Conservation (phyloP, 2,797 vertebrate genomes). For the Odontamblyopus rebecca region DNA sequence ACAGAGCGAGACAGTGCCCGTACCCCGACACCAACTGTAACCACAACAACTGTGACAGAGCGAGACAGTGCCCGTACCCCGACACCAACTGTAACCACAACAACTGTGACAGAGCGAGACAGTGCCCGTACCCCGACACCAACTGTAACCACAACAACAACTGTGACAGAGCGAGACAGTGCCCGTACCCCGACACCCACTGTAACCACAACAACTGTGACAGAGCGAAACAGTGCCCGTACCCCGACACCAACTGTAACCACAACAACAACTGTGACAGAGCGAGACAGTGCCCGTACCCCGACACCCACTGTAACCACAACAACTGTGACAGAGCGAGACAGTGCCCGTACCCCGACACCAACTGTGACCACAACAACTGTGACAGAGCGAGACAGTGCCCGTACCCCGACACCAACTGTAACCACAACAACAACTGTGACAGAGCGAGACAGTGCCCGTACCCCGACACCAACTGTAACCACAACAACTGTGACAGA, state of each 20-base stretch:
- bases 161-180: conserved; percentile 87
- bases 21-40: conserved; percentile 88
- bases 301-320: conserved; percentile 82
- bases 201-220: conserved; percentile 67
- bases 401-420: conserved; percentile 90
- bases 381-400: conserved; percentile 89
- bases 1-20: conserved; percentile 90
- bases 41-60: conserved; percentile 73
- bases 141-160: conserved; percentile 70
- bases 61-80: conserved; percentile 91
- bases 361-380: conserved; percentile 74
- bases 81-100: conserved; percentile 80
- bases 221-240: conserved; percentile 90
- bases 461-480: conserved; percentile 88
- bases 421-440: conserved; percentile 6
- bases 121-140: conserved; percentile 89
- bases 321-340: conserved; percentile 81
- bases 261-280: conserved; percentile 68
- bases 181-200: conserved; percentile 90
- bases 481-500: conserved; percentile 68
- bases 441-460: conserved; percentile 92
- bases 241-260: conserved; percentile 86
- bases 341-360: conserved; percentile 89
- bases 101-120: conserved; percentile 83
- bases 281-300: conserved; percentile 90